phyloP scores from a whole-genome alignment of 2,113 vertebrate species.

The Myrmecophaga tridactyla region DNA sequence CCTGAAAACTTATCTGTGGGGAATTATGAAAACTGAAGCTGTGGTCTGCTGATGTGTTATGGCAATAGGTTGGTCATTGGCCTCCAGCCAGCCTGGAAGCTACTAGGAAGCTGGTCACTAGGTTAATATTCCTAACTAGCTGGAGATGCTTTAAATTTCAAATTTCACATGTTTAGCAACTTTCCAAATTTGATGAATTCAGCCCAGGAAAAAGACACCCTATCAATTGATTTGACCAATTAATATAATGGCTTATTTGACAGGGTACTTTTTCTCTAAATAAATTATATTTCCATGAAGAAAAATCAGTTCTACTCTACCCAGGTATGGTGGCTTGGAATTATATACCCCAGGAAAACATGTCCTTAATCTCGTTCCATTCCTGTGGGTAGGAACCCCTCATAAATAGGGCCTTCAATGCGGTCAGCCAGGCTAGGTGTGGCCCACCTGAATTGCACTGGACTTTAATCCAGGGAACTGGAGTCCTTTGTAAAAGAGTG shows the following conservation, averaged over 20 bases:
- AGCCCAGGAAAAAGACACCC: background rate
- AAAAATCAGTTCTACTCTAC: background rate
- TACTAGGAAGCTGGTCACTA: background rate
- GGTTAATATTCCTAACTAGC: background rate
- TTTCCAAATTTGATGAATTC: constrained; percentile 9
- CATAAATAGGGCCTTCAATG: no score
- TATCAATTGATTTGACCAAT: background rate
- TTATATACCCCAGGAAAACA: no score
- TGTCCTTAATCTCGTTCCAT: no score
- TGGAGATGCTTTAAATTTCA: background rate
- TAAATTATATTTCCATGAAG: background rate
- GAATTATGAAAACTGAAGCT: background rate
- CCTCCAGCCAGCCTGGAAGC: background rate
- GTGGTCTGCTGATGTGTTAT: background rate
- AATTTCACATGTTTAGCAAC: background rate
- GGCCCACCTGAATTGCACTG: no score
- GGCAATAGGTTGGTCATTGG: background rate
- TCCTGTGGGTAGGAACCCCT: no score
- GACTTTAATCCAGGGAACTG: no score
- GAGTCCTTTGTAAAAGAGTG: no score
- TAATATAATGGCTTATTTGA: background rate
- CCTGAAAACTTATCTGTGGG: background rate
- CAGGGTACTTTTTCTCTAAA: background rate
- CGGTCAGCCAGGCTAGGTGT: no score
- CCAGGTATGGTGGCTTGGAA: background rate